Base-by-base conservation (phyloP, 1,140 invertebrate species). In the Trichomalopsis sarcophagae region DNA sequence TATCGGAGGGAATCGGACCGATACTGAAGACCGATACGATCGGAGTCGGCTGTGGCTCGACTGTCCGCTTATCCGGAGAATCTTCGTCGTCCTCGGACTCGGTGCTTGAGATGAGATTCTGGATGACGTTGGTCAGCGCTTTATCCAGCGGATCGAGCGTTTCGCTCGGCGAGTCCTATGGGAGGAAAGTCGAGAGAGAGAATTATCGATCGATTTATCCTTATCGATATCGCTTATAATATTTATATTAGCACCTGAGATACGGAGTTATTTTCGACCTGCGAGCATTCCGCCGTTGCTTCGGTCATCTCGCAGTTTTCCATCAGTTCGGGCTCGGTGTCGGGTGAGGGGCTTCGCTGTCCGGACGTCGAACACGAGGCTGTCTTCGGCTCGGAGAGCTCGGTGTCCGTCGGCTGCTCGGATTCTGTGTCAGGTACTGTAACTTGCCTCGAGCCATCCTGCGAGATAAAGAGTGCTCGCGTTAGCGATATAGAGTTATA, bases 401-500 rank as follows among this genome's bases (percentile, higher is more conserved):
- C 91, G 2, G 89, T 92, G 10, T 94, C 93, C 0, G 91, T 93
- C 66, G 92, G 92, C 11, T 94, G 94, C 11, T 94, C 94, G 0
- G 94, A 94, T 89, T 93, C 92, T 30, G 93, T 94, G 30, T 94
- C 93, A 0, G 93, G 90, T 7, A 71, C 23, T 7, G 93, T 93
- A 84, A 92, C 90, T 23, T 92, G 90, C 87, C 93, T 93, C 68
- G 91, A 91, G 74, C 89, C 92, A 78, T 68, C 69, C 68, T 76
- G 84, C 47, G 30, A 1, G 36, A 62, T 2, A 62, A 62, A 50
- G 47, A 50, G 47, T 23, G 40, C 2, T 44, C 17, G 6, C 4
- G 82, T 91, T 90, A 7, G 86, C 88, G 23, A 90, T 91, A 33
- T 2, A 33, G 33, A 66, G 55, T 6, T 73, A 3, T 3, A 75